These are phyloP conservation scores for Paraescarpia echinospica DNA, from an alignment of 1,140 invertebrate genomes.

Conservation along the genomic window DNA sequence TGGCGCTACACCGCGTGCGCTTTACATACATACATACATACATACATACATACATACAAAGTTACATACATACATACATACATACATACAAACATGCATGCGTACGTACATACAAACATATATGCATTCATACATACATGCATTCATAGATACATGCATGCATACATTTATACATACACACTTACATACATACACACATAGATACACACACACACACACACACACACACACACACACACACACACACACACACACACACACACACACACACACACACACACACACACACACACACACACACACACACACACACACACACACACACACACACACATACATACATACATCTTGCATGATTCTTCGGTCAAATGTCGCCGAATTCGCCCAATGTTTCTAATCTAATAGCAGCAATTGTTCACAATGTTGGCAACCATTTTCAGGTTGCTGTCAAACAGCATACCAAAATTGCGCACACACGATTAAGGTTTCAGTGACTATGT, in stretches of 20 bases:
- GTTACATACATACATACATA: not conserved
- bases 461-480: no score
- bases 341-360: not conserved
- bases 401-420: no score
- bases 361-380: no score
- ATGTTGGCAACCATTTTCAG: no score
- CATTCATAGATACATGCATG: not conserved
- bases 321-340: not conserved
- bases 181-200: not conserved
- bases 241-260: not conserved
- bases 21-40: not conserved
- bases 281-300: slow-evolving; percentile 3
- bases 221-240: not conserved
- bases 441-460: no score
- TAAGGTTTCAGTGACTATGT: no score
- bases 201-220: not conserved
- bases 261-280: not conserved
- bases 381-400: no score
- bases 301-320: slow-evolving; percentile 3
- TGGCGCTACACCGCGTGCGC: no score
- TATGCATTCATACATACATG: not conserved
- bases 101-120: not conserved
- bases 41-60: not conserved
- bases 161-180: not conserved
- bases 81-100: not conserved